A percentile compares a stretch with the other conserved stretches of the same genome.
Conservation (phyloP, 2,888 invertebrate species). For the Acanthosoma haemorrhoidale region DNA sequence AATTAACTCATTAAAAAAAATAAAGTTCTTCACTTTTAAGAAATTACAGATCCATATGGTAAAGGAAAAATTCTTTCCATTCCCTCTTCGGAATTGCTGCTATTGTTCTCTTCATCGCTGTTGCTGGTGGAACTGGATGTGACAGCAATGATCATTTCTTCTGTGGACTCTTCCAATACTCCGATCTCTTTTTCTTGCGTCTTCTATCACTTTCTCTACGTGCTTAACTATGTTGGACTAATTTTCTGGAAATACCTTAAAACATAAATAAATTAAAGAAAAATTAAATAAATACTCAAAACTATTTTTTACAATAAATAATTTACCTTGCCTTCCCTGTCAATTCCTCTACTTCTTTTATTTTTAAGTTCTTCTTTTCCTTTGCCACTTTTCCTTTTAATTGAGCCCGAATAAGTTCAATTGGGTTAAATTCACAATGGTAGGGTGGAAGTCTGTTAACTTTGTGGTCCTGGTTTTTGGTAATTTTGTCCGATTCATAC, state of each 20-base stretch:
- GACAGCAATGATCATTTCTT: background rate
- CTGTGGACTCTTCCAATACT: background rate
- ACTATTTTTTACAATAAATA: too few relatives aligned
- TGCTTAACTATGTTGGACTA: background rate
- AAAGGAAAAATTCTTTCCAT: too few relatives aligned
- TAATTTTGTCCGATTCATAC: conserved; percentile 37
- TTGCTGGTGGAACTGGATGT: background rate
- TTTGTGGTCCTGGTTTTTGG: conserved; percentile 36
- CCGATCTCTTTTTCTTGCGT: background rate
- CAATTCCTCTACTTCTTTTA: background rate
- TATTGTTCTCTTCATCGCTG: background rate
- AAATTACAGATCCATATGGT: too few relatives aligned
- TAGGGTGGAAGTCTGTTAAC: conserved; percentile 41
- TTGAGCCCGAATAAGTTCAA: conserved; percentile 36
- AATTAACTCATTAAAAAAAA: too few relatives aligned
- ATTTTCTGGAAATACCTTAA: background rate
- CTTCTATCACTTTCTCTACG: background rate
- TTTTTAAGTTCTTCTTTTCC: background rate
- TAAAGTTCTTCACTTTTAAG: too few relatives aligned
- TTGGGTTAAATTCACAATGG: conserved; percentile 32
- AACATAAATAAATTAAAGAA: too few relatives aligned
- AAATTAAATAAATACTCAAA: too few relatives aligned
- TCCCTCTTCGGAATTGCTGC: background rate
- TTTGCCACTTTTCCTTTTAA: background rate
- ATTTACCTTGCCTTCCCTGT: background rate